Conservation (phyloP, 2,797 vertebrate species). For the Corythornis leucogaster region DNA sequence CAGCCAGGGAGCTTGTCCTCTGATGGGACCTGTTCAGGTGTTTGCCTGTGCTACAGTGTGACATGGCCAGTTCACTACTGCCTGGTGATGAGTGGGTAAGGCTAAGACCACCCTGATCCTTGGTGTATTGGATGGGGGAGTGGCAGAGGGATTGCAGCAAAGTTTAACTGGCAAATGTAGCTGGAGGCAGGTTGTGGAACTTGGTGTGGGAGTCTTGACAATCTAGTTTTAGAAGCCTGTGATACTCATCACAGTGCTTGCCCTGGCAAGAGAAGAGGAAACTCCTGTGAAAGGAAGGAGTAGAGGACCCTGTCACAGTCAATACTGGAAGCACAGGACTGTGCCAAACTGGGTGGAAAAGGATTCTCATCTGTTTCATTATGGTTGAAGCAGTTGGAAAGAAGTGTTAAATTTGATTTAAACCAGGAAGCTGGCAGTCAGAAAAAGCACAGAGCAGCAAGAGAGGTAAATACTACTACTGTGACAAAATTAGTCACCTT, state of each 20-base stretch:
- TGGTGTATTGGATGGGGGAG: background rate
- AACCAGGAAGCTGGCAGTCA: background rate
- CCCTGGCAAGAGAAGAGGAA: background rate
- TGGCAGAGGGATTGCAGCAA: background rate
- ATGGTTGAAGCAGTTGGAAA: background rate
- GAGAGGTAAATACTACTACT: background rate
- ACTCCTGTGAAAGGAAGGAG: background rate
- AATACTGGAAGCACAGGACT: background rate
- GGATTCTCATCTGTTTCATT: background rate
- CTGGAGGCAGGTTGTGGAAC: background rate
- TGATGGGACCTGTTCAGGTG: background rate
- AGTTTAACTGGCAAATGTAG: background rate
- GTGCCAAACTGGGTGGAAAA: background rate
- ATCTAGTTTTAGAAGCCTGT: background rate
- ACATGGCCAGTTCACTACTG: background rate
- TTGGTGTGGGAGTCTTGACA: background rate
- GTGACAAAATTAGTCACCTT: slow-evolving; percentile 12
- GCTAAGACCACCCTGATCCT: background rate
- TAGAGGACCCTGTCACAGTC: background rate
- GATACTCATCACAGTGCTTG: background rate
- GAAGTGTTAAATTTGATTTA: background rate
- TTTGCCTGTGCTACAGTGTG: background rate
- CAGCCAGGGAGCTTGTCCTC: background rate
- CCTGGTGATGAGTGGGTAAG: background rate
- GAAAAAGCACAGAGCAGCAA: background rate